A percentile compares a stretch with the other conserved stretches of the same genome.
Conservation (phyloP, 1,140 invertebrate genomes). For the Heliconius hewitsoni region DNA sequence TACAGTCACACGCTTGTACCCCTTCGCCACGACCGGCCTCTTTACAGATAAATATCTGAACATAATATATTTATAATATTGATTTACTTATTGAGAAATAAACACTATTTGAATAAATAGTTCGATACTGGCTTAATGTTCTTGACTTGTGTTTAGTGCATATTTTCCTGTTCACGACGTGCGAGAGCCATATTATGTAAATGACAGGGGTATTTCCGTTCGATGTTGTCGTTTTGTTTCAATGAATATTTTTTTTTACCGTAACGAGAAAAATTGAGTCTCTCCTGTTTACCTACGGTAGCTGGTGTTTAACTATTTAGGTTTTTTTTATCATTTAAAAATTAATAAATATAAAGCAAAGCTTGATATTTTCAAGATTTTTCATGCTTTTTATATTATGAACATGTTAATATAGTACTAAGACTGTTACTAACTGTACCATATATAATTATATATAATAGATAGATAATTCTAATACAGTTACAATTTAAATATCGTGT, state of each 20-base stretch:
- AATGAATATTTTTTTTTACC: background rate
- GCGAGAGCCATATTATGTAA: slow-evolving; percentile 13
- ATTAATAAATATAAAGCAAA: too few species aligned
- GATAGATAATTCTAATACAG: too few species aligned
- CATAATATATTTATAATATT: too few species aligned
- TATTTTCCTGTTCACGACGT: slow-evolving; percentile 27
- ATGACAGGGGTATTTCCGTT: slow-evolving; percentile 30
- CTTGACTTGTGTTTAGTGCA: background rate
- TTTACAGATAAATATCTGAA: too few species aligned
- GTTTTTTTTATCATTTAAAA: background rate
- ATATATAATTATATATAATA: too few species aligned
- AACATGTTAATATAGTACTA: too few species aligned
- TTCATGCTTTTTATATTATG: background rate
- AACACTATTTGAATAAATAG: background rate
- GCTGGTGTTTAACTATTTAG: background rate
- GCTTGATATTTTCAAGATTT: too few species aligned
- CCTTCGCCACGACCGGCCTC: too few species aligned
- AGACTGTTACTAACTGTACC: too few species aligned
- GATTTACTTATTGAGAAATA: too few species aligned
- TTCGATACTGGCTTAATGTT: background rate
- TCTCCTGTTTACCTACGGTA: background rate
- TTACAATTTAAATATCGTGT: too few species aligned
- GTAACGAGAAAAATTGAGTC: background rate
- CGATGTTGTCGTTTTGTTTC: slow-evolving; percentile 15
- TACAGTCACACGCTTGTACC: too few species aligned